These are phyloP conservation scores for Liodrosophila aerea DNA, from an alignment of 2,888 invertebrate genomes.

Conservation along the genomic window DNA sequence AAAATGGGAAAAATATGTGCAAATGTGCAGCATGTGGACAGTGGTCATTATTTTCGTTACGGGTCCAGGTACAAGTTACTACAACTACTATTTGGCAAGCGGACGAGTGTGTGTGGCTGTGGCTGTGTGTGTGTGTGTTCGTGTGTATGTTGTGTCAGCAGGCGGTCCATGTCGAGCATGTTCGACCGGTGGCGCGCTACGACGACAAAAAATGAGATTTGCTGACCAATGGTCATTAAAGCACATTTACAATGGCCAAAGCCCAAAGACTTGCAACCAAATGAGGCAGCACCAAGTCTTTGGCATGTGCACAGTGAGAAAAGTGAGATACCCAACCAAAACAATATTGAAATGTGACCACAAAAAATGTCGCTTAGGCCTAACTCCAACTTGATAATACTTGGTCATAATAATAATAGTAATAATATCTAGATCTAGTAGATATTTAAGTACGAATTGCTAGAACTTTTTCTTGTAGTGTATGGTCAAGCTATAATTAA, in stretches of 20 bases:
- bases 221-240: conserved; percentile 82
- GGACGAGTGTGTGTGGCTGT: conserved; percentile 3
- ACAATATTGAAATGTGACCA: too few species aligned
- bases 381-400: too few species aligned
- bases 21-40: conserved; percentile 79
- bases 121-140: conserved; percentile 11
- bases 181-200: conserved; percentile 29
- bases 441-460: too few species aligned
- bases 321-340: conserved; percentile 13
- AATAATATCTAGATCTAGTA: too few species aligned
- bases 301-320: background rate
- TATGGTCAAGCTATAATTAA: too few species aligned
- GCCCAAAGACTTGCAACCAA: conserved; percentile 30
- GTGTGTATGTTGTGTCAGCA: conserved; percentile 64
- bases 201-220: conserved; percentile 79
- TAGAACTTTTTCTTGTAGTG: too few species aligned
- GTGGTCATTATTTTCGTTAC: conserved; percentile 73
- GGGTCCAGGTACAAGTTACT: conserved; percentile 58
- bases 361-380: too few species aligned
- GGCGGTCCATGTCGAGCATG: conserved; percentile 61
- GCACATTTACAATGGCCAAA: conserved; percentile 78
- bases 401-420: too few species aligned
- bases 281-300: conserved; percentile 24
- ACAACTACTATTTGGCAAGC: conserved; percentile 53
- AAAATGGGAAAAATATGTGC: conserved; percentile 71